Evolutionary conservation across 2,888 invertebrate species (phyloP), one percentile per base, ranked within the genome.

Genomic region (Cryptophagus acutangulus): DNA sequence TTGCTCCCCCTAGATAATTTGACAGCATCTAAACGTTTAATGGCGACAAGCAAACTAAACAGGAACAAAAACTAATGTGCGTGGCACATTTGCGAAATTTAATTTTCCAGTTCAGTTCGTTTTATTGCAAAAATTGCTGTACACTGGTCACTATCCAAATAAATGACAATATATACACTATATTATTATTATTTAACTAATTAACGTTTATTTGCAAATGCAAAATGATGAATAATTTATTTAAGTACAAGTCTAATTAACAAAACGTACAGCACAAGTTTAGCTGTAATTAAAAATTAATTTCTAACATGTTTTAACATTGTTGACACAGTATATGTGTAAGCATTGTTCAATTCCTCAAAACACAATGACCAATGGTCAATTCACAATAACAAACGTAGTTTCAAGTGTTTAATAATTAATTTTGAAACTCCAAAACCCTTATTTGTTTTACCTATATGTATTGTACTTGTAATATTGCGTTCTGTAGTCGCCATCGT

Each of bases 81-180:
- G 64, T 66, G 64, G 62, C 60, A 59, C 65, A 65, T 66, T 66
- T 65, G 59, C 64, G 58, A 63, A 66, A 67, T 66, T 67, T 66
- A 67, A 67, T 67, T 67, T 67, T 65, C 66, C 66, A 61, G 64
- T 59, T 58, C 53, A 63, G 61, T 57, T 57, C 59, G 52, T 65
- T 67, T 67, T 66, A 67, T 64, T 57, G 62, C 60, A 64, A 64
- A 66, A 63, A 63, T n/a, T 62, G 58, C 50, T 51, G 51, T 51
- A 26, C 43, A 43, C 49, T 50, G 58, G 58, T 54, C 61, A 57
- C 55, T 55, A 52, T 52, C 54, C 51, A 52, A 51, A 56, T 54
- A 56, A 59, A 57, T 54, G 55, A 49, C 56, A 51, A 57, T 59
- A 46, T 51, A 46, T n/a, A 12, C 31, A 31, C 13, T 31, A 31